Base-by-base conservation (phyloP, 2,888 invertebrate species). In the Melanargia galathea region DNA sequence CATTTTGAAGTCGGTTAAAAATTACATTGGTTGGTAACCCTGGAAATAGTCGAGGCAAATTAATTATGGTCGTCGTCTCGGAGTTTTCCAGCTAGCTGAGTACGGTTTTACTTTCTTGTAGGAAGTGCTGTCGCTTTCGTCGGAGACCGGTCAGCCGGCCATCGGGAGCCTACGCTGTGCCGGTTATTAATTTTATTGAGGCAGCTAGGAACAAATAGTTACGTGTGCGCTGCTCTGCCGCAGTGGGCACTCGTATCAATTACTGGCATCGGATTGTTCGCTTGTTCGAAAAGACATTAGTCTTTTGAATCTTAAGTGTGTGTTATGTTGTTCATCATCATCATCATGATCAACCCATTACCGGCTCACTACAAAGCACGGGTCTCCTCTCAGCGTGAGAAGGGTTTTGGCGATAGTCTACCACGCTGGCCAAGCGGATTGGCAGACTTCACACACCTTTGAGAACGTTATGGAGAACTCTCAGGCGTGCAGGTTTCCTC, bases 71-170 rank as follows among this genome's bases (percentile, higher is more conserved):
- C 26, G 59, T 51, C 33, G 62, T 62, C 66, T 64, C 74, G 71
- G 67, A 75, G 82, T 83, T 85, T 90, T 86, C 87, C 87, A 85
- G 79, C 62, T 63, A 68, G 64, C 61, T 60, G 73, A 80, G 73
- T 80, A 80, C 75, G 78, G 84, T 88, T 89, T 90, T 90, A 91
- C 90, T 91, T 90, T 90, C 91, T 84, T 89, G 84, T 86, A 89
- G 90, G 90, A 90, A 90, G 86, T 86, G 85, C 82, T 90, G 81
- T 91, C 91, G 84, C 91, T 91, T 90, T 91, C 91, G 82, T 86
- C 78, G 79, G 79, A 78, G 87, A 90, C 90, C 91, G 91, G 90
- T 90, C 84, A 73, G 70, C 58, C 58, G 48, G n/a, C 58, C 26
- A 56, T 58, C 57, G 45, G 46, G 73, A 76, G 79, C 73, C 76